phyloP scores from a whole-genome alignment of 2,797 vertebrate genomes.

The Malurus splendens region DNA sequence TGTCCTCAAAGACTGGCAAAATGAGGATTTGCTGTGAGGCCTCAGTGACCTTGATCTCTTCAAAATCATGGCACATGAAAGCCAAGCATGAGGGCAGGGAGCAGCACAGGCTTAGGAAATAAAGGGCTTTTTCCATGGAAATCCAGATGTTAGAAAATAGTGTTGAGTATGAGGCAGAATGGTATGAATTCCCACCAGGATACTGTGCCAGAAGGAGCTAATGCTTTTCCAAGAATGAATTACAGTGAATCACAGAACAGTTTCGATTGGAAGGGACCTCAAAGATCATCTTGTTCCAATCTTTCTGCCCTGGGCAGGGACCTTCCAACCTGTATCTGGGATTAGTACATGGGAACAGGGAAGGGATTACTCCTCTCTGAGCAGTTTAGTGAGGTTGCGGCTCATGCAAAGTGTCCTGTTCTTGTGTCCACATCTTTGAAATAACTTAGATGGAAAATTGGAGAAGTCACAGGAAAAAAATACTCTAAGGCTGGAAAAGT shows the following conservation, averaged over 20 bases:
- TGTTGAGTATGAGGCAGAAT: not conserved
- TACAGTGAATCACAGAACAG: not conserved
- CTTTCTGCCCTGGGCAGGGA: not conserved
- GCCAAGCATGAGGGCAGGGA: not conserved
- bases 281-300: not conserved
- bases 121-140: not conserved
- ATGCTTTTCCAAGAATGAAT: not conserved
- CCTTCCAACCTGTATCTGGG: not conserved
- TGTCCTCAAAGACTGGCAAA: not conserved
- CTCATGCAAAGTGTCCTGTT: not conserved
- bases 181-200: not conserved
- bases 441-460: not conserved
- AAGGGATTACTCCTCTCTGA: not conserved
- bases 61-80: not conserved
- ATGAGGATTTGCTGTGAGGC: not conserved
- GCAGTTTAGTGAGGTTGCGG: not conserved
- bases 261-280: not conserved
- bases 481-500: not conserved
- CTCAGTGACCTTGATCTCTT: not conserved
- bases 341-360: not conserved
- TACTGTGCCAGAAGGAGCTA: not conserved
- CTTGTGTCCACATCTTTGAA: not conserved
- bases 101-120: not conserved
- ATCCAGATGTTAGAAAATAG: not conserved
- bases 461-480: not conserved